Percentiles rank a stretch among this genome's conserved stretches.
These are phyloP conservation scores for Lasioglossum pauxillum DNA, from an alignment of 2,888 invertebrate genomes.

Conservation along the genomic window DNA sequence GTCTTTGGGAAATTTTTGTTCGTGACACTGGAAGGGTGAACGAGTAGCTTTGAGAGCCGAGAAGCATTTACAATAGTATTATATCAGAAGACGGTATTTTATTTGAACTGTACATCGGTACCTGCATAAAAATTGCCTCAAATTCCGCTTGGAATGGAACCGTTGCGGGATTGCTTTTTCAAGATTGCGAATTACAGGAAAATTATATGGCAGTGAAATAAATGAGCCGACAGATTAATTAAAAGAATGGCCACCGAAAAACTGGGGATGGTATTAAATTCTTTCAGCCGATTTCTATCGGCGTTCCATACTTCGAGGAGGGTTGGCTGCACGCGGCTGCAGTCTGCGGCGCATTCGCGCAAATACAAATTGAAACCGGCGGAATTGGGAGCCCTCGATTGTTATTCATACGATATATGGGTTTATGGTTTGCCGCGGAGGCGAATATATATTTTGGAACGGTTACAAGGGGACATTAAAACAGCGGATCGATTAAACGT, in stretches of 20 bases:
- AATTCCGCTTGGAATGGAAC: too few species aligned
- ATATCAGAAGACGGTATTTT: too few species aligned
- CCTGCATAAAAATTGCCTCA: too few species aligned
- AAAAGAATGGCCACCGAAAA: neutral
- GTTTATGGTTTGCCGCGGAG: constrained; percentile 43
- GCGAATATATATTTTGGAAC: constrained; percentile 45
- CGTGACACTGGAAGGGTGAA: neutral
- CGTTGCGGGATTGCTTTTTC: neutral
- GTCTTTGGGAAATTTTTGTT: neutral
- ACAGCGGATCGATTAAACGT: constrained; percentile 61
- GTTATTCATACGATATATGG: constrained; percentile 40
- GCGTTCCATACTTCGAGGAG: neutral
- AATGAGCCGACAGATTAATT: neutral
- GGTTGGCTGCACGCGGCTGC: neutral
- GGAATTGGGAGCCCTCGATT: constrained; percentile 16
- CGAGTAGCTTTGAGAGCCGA: too few species aligned
- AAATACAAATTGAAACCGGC: constrained; percentile 41
- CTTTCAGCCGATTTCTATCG: neutral
- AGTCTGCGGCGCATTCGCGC: neutral
- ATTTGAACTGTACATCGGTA: too few species aligned
- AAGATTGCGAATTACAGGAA: neutral
- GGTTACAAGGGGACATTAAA: constrained; percentile 55
- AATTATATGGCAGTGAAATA: neutral
- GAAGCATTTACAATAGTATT: too few species aligned
- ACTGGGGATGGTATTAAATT: neutral